Percentiles rank a stretch among this genome's conserved stretches.
Evolutionary conservation across 2,888 invertebrate species (phyloP).

Genomic region (Pseudococcus longispinus): DNA sequence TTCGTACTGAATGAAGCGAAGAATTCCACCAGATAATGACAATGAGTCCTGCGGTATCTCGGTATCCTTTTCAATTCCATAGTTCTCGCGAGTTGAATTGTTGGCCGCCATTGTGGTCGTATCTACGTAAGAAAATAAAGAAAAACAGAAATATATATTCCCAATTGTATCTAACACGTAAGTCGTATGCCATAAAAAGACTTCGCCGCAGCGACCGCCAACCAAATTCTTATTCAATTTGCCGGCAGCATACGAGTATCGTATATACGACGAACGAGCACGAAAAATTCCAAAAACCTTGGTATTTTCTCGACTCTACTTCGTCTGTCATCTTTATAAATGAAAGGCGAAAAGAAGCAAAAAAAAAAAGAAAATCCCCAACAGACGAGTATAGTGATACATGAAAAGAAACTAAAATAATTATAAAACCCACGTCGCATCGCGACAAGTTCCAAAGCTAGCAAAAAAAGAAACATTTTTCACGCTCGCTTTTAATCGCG

Average conservation of each 20-base stretch:
- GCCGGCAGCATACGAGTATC: neutral
- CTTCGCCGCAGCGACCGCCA: neutral
- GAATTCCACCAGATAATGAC: neutral
- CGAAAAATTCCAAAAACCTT: neutral
- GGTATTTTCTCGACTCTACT: no score
- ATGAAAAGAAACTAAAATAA: neutral
- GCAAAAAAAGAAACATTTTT: neutral
- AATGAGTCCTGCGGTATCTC: neutral
- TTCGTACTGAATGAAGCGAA: neutral
- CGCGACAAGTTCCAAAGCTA: neutral
- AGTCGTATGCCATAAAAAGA: neutral
- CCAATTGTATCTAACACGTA: neutral
- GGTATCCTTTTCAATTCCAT: neutral
- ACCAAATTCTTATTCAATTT: neutral
- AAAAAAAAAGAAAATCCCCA: neutral
- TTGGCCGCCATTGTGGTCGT: neutral
- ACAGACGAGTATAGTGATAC: neutral
- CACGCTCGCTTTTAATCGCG: slow-evolving; percentile 31
- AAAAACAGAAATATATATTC: neutral
- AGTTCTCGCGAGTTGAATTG: neutral
- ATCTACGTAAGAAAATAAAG: neutral
- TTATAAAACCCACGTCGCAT: neutral
- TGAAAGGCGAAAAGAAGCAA: neutral
- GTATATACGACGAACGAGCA: neutral
- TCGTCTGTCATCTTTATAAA: neutral